Conservation (phyloP, 2,888 invertebrate genomes). For the Polymixis flavicincta region DNA sequence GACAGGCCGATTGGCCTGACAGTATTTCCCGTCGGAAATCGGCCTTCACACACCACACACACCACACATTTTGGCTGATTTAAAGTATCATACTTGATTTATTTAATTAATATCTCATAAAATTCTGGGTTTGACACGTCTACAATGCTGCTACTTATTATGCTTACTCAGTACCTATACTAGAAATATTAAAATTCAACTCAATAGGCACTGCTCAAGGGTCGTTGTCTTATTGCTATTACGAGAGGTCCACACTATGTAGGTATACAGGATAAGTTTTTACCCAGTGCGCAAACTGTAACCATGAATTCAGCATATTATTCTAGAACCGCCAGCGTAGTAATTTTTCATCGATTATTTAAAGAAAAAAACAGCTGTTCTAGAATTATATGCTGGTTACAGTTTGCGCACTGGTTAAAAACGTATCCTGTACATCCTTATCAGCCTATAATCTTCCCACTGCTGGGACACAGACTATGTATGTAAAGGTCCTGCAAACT, state of each 20-base stretch:
- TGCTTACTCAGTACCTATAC: not conserved
- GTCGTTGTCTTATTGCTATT: not conserved
- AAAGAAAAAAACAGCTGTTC: too few relatives aligned
- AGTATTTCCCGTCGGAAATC: not conserved
- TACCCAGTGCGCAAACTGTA: too few relatives aligned
- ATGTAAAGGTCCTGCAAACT: slow-evolving; percentile 15
- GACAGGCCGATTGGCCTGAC: too few relatives aligned
- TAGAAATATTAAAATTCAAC: slow-evolving; percentile 14
- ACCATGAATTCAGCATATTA: too few relatives aligned
- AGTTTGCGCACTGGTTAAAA: too few relatives aligned
- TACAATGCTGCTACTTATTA: not conserved
- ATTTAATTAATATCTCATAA: not conserved
- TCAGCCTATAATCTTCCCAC: too few relatives aligned
- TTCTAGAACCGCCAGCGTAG: too few relatives aligned
- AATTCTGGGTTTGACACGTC: not conserved
- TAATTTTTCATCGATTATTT: too few relatives aligned
- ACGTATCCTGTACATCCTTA: too few relatives aligned
- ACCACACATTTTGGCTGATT: not conserved
- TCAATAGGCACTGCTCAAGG: not conserved
- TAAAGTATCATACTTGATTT: not conserved
- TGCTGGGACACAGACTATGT: too few relatives aligned
- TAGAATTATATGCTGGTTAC: too few relatives aligned
- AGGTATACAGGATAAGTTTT: too few relatives aligned
- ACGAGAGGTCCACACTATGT: not conserved
- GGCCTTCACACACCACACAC: not conserved